Conservation (phyloP, 2,888 invertebrate species). For the Ecdyonurus torrentis region DNA sequence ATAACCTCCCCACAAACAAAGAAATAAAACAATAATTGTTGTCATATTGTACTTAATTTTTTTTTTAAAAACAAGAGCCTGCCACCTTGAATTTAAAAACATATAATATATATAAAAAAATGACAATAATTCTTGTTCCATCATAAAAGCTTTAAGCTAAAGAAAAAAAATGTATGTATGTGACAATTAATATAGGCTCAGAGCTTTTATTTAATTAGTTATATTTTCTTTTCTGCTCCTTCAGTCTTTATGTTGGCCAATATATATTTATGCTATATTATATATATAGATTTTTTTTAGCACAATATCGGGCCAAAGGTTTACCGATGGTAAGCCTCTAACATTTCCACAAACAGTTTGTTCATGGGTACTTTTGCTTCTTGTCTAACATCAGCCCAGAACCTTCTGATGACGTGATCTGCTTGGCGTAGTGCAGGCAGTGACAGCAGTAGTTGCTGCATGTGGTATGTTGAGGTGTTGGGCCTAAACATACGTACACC, state of each 20-base stretch:
- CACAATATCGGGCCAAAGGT: neutral
- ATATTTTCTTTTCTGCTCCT: neutral
- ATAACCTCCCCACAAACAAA: too few species aligned
- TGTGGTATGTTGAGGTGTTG: slow-evolving; percentile 31
- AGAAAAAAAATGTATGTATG: too few species aligned
- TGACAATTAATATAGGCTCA: too few species aligned
- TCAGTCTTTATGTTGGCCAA: neutral
- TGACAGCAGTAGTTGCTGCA: slow-evolving; percentile 73
- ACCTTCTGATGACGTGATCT: slow-evolving; percentile 73
- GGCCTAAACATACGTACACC: slow-evolving; percentile 17
- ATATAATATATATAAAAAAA: too few species aligned
- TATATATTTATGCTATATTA: neutral
- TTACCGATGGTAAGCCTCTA: slow-evolving; percentile 47
- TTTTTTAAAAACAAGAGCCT: too few species aligned
- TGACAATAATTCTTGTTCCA: too few species aligned
- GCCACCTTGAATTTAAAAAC: too few species aligned
- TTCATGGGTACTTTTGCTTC: slow-evolving; percentile 87
- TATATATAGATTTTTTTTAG: neutral
- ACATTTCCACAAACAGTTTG: slow-evolving; percentile 92
- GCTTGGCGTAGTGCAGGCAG: slow-evolving; percentile 80
- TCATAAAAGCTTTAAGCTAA: too few species aligned
- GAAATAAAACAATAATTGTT: too few species aligned
- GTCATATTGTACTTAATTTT: too few species aligned
- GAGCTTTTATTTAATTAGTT: too few species aligned
- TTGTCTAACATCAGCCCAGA: slow-evolving; percentile 77